These are phyloP conservation scores for Drosophila santomea DNA, from an alignment of 1,140 invertebrate genomes.

Conservation along the genomic window DNA sequence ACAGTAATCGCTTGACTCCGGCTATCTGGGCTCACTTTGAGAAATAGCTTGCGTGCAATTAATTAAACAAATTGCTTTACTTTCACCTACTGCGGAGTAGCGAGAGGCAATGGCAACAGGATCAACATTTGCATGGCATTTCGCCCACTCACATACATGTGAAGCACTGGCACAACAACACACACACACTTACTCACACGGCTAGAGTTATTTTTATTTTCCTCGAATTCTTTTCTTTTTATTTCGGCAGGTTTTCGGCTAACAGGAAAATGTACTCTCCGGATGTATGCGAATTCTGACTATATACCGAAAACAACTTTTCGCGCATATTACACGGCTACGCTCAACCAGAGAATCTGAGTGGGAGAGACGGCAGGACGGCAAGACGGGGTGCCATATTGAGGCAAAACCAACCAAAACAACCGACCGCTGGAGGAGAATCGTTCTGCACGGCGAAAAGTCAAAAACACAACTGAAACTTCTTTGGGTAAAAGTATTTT, in stretches of 20 bases:
- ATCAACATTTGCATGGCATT: slow-evolving; percentile 55
- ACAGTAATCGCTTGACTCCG: slow-evolving; percentile 48
- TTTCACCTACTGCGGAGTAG: slow-evolving; percentile 66
- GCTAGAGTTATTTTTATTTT: slow-evolving; percentile 45
- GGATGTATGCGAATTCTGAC: slow-evolving; percentile 33
- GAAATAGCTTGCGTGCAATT: slow-evolving; percentile 66
- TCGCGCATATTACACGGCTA: slow-evolving; percentile 57
- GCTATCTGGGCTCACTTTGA: slow-evolving; percentile 4
- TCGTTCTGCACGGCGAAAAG: slow-evolving; percentile 79
- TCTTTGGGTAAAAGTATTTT: slow-evolving; percentile 80
- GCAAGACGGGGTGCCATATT: background rate
- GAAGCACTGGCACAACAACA: slow-evolving; percentile 18
- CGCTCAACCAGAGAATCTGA: slow-evolving; percentile 6
- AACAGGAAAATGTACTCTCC: slow-evolving; percentile 75
- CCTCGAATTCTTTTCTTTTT: slow-evolving; percentile 48
- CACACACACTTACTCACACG: slow-evolving; percentile 16
- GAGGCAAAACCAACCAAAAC: background rate
- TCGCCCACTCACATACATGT: slow-evolving; percentile 38
- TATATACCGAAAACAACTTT: slow-evolving; percentile 72
- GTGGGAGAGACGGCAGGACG: slow-evolving; percentile 8
- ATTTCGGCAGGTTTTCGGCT: slow-evolving; percentile 75
- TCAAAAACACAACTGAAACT: slow-evolving; percentile 81
- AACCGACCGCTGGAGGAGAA: slow-evolving; percentile 52
- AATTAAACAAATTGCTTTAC: slow-evolving; percentile 79
- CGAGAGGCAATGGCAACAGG: slow-evolving; percentile 32